Percentiles rank a stretch among this genome's conserved stretches.
Conservation (phyloP, 2,797 vertebrate species). For the Alca torda region DNA sequence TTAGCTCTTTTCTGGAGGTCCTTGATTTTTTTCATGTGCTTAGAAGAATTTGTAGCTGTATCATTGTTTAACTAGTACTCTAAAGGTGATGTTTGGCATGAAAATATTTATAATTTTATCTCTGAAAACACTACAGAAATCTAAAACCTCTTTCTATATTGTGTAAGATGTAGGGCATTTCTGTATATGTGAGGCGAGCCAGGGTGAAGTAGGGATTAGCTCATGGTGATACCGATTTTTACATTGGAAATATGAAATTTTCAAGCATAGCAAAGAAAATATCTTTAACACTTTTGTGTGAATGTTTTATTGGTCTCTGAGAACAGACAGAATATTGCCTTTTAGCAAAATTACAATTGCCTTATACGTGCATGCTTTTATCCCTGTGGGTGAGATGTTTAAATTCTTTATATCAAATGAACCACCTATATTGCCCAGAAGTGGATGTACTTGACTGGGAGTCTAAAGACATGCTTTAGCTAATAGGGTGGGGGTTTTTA, state of each 20-base stretch:
- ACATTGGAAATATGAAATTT: neutral
- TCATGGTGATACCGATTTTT: accelerated
- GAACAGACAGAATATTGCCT: neutral
- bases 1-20: neutral
- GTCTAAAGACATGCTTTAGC: neutral
- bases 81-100: neutral
- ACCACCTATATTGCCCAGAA: neutral
- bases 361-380: neutral
- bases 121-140: neutral
- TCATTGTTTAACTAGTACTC: neutral
- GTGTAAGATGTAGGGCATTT: neutral
- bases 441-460: neutral
- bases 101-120: neutral
- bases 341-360: neutral
- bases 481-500: neutral
- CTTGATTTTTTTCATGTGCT: neutral
- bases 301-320: neutral
- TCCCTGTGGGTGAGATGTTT: neutral
- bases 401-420: neutral
- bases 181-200: neutral
- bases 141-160: neutral
- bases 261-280: neutral
- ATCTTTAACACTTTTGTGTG: neutral
- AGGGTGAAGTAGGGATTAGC: neutral
- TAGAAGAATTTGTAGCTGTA: neutral